Evolutionary conservation across 1,140 invertebrate species (phyloP).

Genomic region (Leptinotarsa lineolata): DNA sequence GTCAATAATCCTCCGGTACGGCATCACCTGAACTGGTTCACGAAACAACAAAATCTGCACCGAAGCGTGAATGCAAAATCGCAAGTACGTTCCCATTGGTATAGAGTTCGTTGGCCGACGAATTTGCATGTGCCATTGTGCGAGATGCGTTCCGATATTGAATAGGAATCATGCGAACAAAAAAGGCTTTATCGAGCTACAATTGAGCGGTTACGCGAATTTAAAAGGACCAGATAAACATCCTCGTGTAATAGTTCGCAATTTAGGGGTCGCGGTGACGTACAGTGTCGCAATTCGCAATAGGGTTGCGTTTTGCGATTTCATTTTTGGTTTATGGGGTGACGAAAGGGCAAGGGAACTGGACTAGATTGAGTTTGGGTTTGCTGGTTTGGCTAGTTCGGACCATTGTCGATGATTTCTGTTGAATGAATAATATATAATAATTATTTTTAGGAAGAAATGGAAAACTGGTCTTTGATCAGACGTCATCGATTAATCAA

Average conservation of each 20-base stretch:
- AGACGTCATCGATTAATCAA: too few relatives aligned
- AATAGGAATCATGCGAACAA: background rate
- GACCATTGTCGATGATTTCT: too few relatives aligned
- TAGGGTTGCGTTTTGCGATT: background rate
- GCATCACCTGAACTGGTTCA: background rate
- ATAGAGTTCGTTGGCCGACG: background rate
- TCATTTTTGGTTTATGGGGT: constrained; percentile 6
- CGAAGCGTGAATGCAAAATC: background rate
- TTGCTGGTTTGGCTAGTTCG: too few relatives aligned
- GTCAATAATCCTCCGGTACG: background rate
- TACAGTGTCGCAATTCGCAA: background rate
- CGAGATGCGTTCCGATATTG: background rate
- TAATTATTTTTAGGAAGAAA: too few relatives aligned
- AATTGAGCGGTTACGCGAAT: constrained; percentile 6
- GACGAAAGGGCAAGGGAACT: background rate
- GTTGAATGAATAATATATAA: too few relatives aligned
- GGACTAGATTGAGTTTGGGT: background rate
- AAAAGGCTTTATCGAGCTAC: background rate
- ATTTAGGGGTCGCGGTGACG: background rate
- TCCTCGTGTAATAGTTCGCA: constrained; percentile 2
- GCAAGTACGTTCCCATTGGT: constrained; percentile 4
- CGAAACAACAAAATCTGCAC: background rate
- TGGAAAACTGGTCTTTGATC: too few relatives aligned
- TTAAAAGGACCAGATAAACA: constrained; percentile 8
- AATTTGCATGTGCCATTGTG: background rate